These are phyloP conservation scores for Atherinosoma microstoma DNA, from an alignment of 2,797 vertebrate species.

Conservation along the genomic window DNA sequence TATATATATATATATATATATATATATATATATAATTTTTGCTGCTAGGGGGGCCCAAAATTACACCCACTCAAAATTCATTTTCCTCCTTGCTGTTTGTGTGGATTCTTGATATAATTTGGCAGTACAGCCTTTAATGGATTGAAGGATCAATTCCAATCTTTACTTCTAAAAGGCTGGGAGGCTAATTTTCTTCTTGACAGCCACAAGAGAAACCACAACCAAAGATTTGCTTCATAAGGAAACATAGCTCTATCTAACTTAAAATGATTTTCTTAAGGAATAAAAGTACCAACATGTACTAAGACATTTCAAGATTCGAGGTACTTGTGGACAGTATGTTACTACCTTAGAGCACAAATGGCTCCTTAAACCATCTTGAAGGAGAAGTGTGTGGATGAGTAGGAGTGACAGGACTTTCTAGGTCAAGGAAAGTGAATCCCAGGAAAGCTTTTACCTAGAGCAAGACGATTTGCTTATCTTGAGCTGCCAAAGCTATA, in stretches of 20 bases:
- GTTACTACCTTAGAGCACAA: constrained; percentile 25
- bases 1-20: too few species aligned
- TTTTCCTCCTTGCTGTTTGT: too few species aligned
- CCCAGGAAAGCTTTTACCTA: constrained; percentile 69
- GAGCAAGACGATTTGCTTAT: constrained; percentile 76
- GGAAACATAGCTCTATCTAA: neutral
- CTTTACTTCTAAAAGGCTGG: neutral
- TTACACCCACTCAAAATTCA: too few species aligned
- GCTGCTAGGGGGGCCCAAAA: too few species aligned
- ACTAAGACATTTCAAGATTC: constrained; percentile 17
- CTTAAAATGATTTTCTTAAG: constrained; percentile 2
- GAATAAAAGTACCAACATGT: constrained; percentile 12
- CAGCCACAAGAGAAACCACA: neutral
- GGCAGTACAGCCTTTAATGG: neutral
- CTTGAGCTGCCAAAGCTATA: constrained; percentile 74
- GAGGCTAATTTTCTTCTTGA: too few species aligned
- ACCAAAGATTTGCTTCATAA: neutral
- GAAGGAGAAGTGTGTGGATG: constrained; percentile 47
- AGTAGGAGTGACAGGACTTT: constrained; percentile 68
- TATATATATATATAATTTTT: too few species aligned
- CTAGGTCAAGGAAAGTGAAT: constrained; percentile 76
- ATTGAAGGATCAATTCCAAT: neutral
- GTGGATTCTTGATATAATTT: neutral
- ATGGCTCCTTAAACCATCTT: constrained; percentile 56
- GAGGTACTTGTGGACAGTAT: constrained; percentile 38